Percentiles rank a stretch among this genome's conserved stretches.
Evolutionary conservation across 2,888 invertebrate species (phyloP).

Genomic region (Macropis europaea): DNA sequence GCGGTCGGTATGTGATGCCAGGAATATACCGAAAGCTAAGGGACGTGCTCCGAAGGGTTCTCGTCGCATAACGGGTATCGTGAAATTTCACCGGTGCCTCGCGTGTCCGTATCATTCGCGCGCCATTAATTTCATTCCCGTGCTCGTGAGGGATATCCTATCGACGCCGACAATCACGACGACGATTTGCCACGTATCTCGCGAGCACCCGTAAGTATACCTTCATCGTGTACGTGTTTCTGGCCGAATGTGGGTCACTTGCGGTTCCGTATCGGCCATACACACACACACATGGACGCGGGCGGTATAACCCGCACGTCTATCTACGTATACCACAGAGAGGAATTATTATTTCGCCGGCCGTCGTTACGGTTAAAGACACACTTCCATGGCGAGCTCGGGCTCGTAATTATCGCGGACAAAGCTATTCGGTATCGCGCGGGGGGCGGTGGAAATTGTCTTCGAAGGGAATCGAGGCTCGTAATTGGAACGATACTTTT

Average conservation of each 20-base stretch:
- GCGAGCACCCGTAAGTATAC: background rate
- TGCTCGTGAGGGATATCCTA: conserved; percentile 65
- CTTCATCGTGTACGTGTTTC: background rate
- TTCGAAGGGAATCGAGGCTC: conserved; percentile 27
- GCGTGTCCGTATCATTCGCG: conserved; percentile 59
- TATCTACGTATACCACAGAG: background rate
- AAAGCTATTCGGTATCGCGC: conserved; percentile 15
- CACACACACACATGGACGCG: background rate
- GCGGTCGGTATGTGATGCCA: conserved; percentile 64
- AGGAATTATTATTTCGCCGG: conserved; percentile 27
- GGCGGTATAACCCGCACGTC: too few relatives aligned
- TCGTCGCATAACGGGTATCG: conserved; percentile 61
- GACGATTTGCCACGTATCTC: conserved; percentile 61
- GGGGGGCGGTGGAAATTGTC: conserved; percentile 20
- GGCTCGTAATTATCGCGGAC: conserved; percentile 36
- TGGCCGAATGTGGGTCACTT: conserved; percentile 25
- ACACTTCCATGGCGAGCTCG: conserved; percentile 33
- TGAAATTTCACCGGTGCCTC: conserved; percentile 57
- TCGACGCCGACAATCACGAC: conserved; percentile 62
- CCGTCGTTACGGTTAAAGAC: conserved; percentile 17
- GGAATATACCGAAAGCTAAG: conserved; percentile 55
- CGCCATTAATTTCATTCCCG: conserved; percentile 67
- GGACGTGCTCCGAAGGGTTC: conserved; percentile 63
- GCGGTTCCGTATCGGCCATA: background rate
- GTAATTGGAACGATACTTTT: conserved; percentile 39